Evolutionary conservation across 53 echinoderm and acorn worm species (phyloP).

Genomic region (Stichopus horrens): DNA sequence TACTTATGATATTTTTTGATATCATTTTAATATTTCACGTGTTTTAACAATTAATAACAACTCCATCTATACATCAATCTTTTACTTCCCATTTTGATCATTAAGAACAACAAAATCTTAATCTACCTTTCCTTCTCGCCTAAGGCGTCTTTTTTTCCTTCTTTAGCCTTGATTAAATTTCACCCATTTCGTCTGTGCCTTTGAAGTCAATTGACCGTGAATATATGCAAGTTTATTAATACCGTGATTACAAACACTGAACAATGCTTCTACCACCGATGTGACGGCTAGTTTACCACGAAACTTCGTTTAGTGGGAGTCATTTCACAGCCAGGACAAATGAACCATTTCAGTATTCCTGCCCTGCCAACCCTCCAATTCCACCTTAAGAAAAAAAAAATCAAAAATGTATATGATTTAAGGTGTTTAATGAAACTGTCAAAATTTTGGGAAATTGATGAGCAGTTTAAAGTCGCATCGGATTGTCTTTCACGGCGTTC

Average conservation of each 20-base stretch:
- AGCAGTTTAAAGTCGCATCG: not conserved
- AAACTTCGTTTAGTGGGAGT: not conserved
- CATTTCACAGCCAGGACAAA: not conserved
- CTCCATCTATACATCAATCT: too few species aligned
- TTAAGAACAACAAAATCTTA: too few species aligned
- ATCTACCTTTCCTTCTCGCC: too few species aligned
- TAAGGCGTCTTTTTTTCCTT: too few species aligned
- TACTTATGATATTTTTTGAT: too few species aligned
- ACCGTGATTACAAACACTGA: not conserved
- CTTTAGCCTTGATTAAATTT: not conserved
- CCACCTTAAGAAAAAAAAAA: not conserved
- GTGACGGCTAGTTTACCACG: not conserved
- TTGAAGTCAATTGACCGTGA: slow-evolving; percentile 2
- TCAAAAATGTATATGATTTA: slow-evolving; percentile 2
- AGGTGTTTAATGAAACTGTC: slow-evolving; percentile 38
- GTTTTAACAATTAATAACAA: too few species aligned
- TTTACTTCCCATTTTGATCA: too few species aligned
- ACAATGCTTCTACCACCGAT: not conserved
- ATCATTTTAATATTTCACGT: too few species aligned
- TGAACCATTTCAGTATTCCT: not conserved
- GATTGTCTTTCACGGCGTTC: slow-evolving; percentile 12
- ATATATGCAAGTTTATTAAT: not conserved
- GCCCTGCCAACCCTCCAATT: not conserved
- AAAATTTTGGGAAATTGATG: not conserved
- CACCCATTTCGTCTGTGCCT: not conserved